Evolutionary conservation across 37 sponge, comb jelly and placozoan species (phyloP), one percentile per base, ranked within the genome.

Genomic region (Haliclona indistincta): DNA sequence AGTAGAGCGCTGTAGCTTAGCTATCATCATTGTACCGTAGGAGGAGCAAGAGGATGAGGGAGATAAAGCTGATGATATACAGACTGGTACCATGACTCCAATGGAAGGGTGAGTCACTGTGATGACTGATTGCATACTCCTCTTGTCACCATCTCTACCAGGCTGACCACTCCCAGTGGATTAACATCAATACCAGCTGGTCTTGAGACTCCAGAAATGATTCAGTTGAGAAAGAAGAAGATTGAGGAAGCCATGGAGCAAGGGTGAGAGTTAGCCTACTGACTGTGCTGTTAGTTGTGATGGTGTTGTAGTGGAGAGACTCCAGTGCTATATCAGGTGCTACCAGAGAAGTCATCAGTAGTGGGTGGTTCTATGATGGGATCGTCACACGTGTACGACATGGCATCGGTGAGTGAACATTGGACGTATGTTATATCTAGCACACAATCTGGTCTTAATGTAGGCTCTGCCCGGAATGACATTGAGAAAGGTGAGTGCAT

Each of bases 131-230:
- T 34, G 13, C 29, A 13, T 32, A 19, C 7, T 5, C 29, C 26
- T 36, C 67, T 36, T 66, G 8, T 66, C 29, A 13, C 39, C 29
- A 7, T 66, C 37, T 15, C 67, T 8, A 32, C 11, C 45, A 93
- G 98, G 4, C 70, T 97, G 55, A 86, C 73, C 17, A 97, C 98
- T 33, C 98, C 98, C 10, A 97, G 99, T 89, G 99, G 99, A 41
- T 76, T 97, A 33, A 95, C 90, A 5, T 92, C 99, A 36, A 92
- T 97, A 0, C 91, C 99, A n/a, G 96, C 91, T 73, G 99, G 99
- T 29, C 66, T 97, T 30, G 99, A 97, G 58, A 97, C 99, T 26
- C 99, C 99, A 4, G 99, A 92, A 28, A 87, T 92, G 81, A 95
- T 97, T 34, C 93, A 97, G 43, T 91, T 97, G 34, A 88, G 87